Conservation (phyloP, 2,113 vertebrate species). For the Crotophaga sulcirostris region DNA sequence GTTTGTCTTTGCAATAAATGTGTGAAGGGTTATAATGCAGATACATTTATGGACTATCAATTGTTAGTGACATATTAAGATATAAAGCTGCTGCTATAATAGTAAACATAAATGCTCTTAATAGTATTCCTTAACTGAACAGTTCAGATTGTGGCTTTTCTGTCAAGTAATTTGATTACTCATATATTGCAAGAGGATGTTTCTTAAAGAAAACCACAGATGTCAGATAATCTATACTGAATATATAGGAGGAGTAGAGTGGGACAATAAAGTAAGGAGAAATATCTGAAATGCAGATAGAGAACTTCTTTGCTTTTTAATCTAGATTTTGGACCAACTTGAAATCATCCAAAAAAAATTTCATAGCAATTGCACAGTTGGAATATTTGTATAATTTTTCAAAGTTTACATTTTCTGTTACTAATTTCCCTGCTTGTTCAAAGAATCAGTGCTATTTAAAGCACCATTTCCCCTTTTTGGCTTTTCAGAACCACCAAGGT, state of each 20-base stretch:
- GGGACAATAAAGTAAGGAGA: neutral
- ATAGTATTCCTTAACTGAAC: neutral
- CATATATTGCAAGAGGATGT: neutral
- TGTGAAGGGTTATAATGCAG: neutral
- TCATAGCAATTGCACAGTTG: neutral
- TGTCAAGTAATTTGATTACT: neutral
- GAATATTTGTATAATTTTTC: neutral
- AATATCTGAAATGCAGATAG: neutral
- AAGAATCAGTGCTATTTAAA: neutral
- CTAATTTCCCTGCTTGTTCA: neutral
- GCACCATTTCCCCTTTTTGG: conserved; percentile 48
- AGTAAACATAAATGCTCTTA: neutral
- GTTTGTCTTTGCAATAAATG: neutral
- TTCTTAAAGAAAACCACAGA: neutral
- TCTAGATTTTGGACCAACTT: neutral
- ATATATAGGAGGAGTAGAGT: neutral
- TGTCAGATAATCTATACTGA: neutral
- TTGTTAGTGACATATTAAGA: neutral
- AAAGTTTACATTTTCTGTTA: neutral
- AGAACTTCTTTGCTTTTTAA: neutral
- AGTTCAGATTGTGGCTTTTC: neutral
- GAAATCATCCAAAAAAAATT: neutral
- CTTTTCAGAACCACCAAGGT: conserved; percentile 94
- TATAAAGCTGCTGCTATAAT: neutral
- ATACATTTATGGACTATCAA: neutral